Conservation (phyloP, 2,888 invertebrate species). For the Ashinkailepas kermadecensis region DNA sequence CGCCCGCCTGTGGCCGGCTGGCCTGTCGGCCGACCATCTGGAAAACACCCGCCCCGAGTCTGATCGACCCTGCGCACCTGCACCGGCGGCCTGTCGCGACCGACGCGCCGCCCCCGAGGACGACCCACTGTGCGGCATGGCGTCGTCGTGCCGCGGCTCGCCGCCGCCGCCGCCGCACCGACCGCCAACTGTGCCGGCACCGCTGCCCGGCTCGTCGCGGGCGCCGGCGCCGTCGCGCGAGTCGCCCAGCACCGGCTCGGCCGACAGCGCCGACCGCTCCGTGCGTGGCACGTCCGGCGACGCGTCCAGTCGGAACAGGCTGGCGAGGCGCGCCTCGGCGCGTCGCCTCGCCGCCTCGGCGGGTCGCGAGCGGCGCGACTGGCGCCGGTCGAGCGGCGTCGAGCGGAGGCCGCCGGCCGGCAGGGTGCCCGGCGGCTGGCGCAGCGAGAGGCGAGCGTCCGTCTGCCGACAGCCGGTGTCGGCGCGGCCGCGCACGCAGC, state of each 20-base stretch:
- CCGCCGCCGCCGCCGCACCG: not conserved
- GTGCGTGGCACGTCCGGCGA: not conserved
- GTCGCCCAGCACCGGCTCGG: not conserved
- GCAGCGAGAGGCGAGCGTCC: not conserved
- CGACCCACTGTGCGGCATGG: no score
- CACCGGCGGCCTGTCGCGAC: no score
- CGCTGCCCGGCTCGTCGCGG: not conserved
- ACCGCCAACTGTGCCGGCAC: not conserved
- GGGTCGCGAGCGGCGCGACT: not conserved
- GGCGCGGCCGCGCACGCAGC: not conserved
- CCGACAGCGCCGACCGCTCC: not conserved
- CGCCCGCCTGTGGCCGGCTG: not conserved
- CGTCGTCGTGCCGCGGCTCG: not conserved
- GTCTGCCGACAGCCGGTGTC: not conserved
- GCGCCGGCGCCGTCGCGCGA: not conserved
- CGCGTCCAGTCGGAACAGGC: not conserved
- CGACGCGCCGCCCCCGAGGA: no score
- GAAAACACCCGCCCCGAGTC: no score
- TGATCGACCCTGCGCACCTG: no score
- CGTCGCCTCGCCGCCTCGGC: not conserved
- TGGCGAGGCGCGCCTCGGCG: conserved; percentile 1
- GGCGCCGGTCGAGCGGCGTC: not conserved
- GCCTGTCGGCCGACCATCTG: not conserved
- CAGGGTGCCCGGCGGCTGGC: not conserved
- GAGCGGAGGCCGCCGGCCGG: not conserved